Evolutionary conservation across 2,888 invertebrate genomes (phyloP).

Genomic region (Luperina nickerlii): DNA sequence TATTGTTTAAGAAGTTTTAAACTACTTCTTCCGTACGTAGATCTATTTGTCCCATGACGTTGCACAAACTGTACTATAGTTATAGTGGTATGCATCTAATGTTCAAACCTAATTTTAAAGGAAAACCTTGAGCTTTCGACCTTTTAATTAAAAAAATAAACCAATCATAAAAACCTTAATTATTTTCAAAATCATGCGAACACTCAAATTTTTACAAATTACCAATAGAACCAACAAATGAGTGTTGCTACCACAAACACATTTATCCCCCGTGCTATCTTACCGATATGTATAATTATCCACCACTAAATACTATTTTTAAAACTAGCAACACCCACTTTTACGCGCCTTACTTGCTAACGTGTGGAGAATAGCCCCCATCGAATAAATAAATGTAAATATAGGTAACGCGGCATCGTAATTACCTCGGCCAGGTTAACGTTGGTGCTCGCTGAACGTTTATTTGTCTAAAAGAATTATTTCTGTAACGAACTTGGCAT

Average conservation of each 20-base stretch:
- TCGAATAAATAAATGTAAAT: constrained; percentile 79
- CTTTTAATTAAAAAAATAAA: constrained; percentile 35
- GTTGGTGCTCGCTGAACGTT: constrained; percentile 48
- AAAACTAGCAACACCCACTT: constrained; percentile 70
- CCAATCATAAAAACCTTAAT: constrained; percentile 27
- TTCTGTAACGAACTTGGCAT: constrained; percentile 72
- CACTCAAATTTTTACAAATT: constrained; percentile 51
- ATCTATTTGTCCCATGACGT: constrained; percentile 33
- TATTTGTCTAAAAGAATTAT: constrained; percentile 70
- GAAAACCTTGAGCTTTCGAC: constrained; percentile 13
- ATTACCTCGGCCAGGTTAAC: constrained; percentile 66
- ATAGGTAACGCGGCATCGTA: constrained; percentile 70
- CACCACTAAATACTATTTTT: constrained; percentile 71
- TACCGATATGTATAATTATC: constrained; percentile 59
- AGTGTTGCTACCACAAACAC: constrained; percentile 57
- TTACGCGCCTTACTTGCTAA: constrained; percentile 66
- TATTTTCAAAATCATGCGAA: constrained; percentile 49
- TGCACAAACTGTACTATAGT: constrained; percentile 13
- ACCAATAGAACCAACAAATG: constrained; percentile 53
- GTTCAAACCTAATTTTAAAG: neutral
- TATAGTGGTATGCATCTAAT: neutral
- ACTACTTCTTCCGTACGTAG: constrained; percentile 26
- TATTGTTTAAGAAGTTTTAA: constrained; percentile 39
- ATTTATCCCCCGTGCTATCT: constrained; percentile 56
- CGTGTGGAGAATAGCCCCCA: constrained; percentile 66